Evolutionary conservation across 2,797 vertebrate species (phyloP), one percentile per base, ranked within the genome.

Genomic region (Urosaurus nigricauda): DNA sequence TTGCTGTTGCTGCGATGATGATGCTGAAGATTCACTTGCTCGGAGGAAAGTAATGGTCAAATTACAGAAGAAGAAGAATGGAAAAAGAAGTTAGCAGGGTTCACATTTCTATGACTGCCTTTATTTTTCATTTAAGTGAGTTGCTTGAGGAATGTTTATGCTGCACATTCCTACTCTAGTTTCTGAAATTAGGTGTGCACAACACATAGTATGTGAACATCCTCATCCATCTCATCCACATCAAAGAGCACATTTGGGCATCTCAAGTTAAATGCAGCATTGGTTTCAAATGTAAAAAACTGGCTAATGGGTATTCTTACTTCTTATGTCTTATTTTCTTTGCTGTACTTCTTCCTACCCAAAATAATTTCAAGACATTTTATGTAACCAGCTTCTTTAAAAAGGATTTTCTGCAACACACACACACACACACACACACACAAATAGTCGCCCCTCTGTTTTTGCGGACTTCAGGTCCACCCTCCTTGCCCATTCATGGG

Each of bases 1-100:
- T 93, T 94, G 94, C 58, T 79, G 74, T 87, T 91, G 91, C 85
- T 79, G 60, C 82, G 65, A 90, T 91, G 4, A 17, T 19, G 53
- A 51, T 51, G 47, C 5, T 51, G 47, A 51, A 53, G 88, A 91
- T 90, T 84, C 82, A 90, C 94, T 17, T 89, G 60, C 86, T 85
- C 89, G 53, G 21, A 74, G 63, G 79, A 82, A 43, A 51, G 56
- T 2, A 73, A 47, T 2, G 14, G 35, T 21, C 35, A 56, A 24
- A 4, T 43, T 16, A n/a, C 11, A 70, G 32, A n/a, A 68, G 26
- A 29, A n/a, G 68, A 32, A n/a, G 13, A 29, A 70, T n/a, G 32
- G 32, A 70, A 68, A 70, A 29, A 70, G 13, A 70, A n/a, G n/a
- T 70, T n/a, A 70, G 68, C 32, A n/a, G 68, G 11, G 29, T n/a